Evolutionary conservation across 2,113 vertebrate genomes (phyloP).

Genomic region (Pterocles orientalis): DNA sequence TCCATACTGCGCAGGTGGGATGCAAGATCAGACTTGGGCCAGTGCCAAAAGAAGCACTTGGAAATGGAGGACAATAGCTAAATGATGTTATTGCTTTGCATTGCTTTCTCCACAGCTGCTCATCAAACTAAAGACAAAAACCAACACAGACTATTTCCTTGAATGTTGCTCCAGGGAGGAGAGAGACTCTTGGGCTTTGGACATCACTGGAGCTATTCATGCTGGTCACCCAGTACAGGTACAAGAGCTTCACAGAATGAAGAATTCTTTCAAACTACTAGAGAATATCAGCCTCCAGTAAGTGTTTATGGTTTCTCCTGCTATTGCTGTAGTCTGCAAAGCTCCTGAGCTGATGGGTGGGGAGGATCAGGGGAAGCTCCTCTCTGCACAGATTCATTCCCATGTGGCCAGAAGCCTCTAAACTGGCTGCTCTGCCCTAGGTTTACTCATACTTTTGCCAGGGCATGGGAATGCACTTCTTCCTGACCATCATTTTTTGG

Average conservation of each 20-base stretch:
- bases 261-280: constrained; percentile 78
- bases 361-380: neutral
- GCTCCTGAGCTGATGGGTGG: fast-evolving
- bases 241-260: constrained; percentile 60
- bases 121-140: constrained; percentile 86
- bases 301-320: neutral
- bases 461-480: neutral
- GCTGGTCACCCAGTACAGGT: constrained; percentile 74
- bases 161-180: constrained; percentile 92
- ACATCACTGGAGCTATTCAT: constrained; percentile 82
- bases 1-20: neutral
- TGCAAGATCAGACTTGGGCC: neutral
- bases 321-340: neutral
- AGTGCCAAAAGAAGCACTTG: neutral
- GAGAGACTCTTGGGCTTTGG: constrained; percentile 89
- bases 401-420: neutral
- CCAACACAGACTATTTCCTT: constrained; percentile 85
- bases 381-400: neutral
- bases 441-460: neutral
- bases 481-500: neutral
- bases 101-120: constrained; percentile 79
- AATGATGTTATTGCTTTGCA: neutral
- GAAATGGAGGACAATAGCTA: neutral
- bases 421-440: neutral
- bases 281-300: constrained; percentile 87